A percentile compares a stretch with the other conserved stretches of the same genome.
Evolutionary conservation across 2,113 vertebrate species (phyloP).

Genomic region (Pholis gunnellus): DNA sequence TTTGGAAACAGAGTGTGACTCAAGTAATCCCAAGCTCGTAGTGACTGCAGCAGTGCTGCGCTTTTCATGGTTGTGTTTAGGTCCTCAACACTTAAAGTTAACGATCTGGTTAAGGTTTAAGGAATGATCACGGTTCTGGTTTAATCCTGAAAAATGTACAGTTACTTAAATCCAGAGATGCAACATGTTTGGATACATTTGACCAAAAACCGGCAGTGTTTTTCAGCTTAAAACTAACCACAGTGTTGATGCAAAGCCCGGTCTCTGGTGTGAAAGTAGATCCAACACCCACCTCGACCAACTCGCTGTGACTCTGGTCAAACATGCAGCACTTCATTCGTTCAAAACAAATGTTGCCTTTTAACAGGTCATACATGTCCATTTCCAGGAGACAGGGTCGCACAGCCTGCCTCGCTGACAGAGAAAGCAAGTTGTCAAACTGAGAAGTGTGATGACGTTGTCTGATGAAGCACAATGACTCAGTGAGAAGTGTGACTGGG

Average conservation of each 20-base stretch:
- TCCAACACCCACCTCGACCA: background rate
- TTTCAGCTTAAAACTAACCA: background rate
- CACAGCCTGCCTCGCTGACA: background rate
- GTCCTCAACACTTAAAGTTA: background rate
- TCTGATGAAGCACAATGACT: slow-evolving; percentile 13
- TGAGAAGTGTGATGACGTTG: background rate
- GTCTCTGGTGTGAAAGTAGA: background rate
- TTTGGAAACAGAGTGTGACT: background rate
- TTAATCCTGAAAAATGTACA: background rate
- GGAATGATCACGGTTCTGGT: background rate
- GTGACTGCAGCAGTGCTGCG: background rate
- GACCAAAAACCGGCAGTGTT: background rate
- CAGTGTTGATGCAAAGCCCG: background rate
- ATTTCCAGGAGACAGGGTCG: background rate
- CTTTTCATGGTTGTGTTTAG: background rate
- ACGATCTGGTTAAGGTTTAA: background rate
- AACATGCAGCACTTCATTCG: background rate
- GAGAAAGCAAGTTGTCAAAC: background rate
- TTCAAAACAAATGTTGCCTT: background rate
- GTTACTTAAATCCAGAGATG: background rate
- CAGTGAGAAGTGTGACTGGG: slow-evolving; percentile 19
- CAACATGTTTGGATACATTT: background rate
- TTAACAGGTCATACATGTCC: too few species aligned
- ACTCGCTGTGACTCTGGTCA: background rate
- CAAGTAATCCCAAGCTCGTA: background rate